Base-by-base conservation (phyloP, 1,140 invertebrate species). In the Mylabris phalerata region DNA sequence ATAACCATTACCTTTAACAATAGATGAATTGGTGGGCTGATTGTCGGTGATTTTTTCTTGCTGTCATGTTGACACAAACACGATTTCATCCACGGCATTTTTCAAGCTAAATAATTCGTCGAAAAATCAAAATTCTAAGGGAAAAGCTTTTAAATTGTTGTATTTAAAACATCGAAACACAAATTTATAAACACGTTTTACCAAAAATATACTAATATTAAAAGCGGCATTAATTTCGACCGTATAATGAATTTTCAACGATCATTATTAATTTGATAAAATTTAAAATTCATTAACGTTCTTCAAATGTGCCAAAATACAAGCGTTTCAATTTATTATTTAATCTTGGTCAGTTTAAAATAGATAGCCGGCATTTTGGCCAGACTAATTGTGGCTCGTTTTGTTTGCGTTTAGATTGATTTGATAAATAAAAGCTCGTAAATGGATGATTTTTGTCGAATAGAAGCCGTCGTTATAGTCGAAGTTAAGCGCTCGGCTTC, bases 81-180 rank as follows among this genome's bases (percentile, higher is more conserved):
- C 45, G 72, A 73, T 61, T 73, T 74, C 59, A 75, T 73, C 74
- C 74, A 75, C 59, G 74, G 74, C 74, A 75, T 75, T 48, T 65
- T 69, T 19, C 19, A 19, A 7, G 32, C 7, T 32, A 7, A 7
- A 32, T 32, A 5, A 32, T 32, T 32, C 4, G 32, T 32, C 32
- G 32, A 32, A 32, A 32, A 32, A 32, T 32, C 32, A 7, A 32
- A 32, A 5, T 32, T 32, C 7, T 32, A 32, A 7, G 4, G 7
- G 32, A 32, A 1, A 7, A 4, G 32, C 4, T 7, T 32, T 32
- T 32, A 32, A 32, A 32, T 5, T 7, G 2, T 7, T 5, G 4
- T 7, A 32, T 5, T 32, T 32, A 32, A 19, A 32, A 32, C 32
- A 32, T 32, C 32, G 2, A 32, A 32, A 32, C 32, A 32, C 32